Evolutionary conservation across 53 echinoderm and acorn worm species (phyloP), one percentile per base, ranked within the genome.

Genomic region (Apostichopus leukothele): DNA sequence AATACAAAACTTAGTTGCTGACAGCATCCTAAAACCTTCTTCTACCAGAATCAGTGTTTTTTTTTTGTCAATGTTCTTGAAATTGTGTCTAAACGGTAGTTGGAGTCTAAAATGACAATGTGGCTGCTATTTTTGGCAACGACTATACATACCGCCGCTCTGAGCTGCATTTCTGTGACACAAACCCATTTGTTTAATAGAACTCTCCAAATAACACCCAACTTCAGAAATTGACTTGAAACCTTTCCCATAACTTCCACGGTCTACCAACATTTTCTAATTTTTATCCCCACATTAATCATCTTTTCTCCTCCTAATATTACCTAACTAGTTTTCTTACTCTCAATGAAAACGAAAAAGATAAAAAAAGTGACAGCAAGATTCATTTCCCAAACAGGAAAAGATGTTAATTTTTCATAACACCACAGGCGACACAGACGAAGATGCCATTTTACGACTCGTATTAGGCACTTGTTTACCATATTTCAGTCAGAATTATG

Each of bases 401-500:
- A 55, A 81, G 59, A 22, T 54, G 81, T 59, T 54, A n/a, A 52
- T 79, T 53, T 52, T 79, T 79, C 79, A 79, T 79, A 79, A 79
- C 53, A 79, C 79, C 19, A 52, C 5, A 54, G 55, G 55, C 59
- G 55, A 20, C 16, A 19, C 4, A 7, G 21, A 39, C 21, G 21
- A 55, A 13, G 54, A 81, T 81, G 11, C 54, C 18, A 20, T 52
- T 59, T 81, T 52, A 25, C 76, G 50, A 55, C 13, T 22, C n/a
- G 7, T 81, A 52, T 54, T 59, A 16, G 25, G 81, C 59, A 53
- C n/a, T 81, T 81, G 81, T 81, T 54, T 81, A 54, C 81, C 81
- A 81, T 81, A 81, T 81, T 81, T 81, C 81, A 81, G 81, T 81
- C 19, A 20, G n/a, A 81, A 54, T 81, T 81, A 81, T 81, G 81